Evolutionary conservation across 35 echinoderm and acorn worm genomes (phyloP).

Genomic region (Lytechinus pictus): DNA sequence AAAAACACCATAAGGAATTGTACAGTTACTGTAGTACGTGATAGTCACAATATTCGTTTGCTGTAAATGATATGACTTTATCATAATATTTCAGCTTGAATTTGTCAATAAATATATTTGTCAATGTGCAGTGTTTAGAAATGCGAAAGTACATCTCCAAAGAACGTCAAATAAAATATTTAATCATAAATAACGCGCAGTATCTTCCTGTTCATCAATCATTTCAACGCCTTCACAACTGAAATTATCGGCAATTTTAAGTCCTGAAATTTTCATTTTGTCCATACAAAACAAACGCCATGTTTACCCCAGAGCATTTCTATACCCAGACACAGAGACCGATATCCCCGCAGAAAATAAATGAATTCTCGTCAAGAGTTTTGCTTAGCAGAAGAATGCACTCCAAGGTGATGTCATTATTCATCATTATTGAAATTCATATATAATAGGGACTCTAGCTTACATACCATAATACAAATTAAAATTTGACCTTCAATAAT

Average conservation of each 20-base stretch:
- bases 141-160: neutral
- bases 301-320: neutral
- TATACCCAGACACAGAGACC: neutral
- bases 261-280: neutral
- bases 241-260: neutral
- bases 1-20: slow-evolving; percentile 43
- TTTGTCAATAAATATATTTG: neutral
- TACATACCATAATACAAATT: neutral
- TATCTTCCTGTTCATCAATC: neutral
- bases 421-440: neutral
- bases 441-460: neutral
- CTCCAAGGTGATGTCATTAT: neutral
- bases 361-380: neutral
- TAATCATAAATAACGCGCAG: neutral
- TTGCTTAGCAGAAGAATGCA: neutral
- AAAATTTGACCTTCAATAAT: neutral
- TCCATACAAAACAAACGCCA: neutral
- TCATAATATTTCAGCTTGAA: slow-evolving; percentile 40
- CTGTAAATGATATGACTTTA: neutral
- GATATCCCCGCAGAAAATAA: neutral
- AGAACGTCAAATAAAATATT: neutral
- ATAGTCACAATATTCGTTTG: neutral
- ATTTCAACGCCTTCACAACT: neutral
- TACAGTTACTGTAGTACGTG: neutral
- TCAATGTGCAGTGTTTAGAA: neutral